These are phyloP conservation scores for Himalopsyche anomala DNA, from an alignment of 2,888 invertebrate genomes.

Conservation along the genomic window DNA sequence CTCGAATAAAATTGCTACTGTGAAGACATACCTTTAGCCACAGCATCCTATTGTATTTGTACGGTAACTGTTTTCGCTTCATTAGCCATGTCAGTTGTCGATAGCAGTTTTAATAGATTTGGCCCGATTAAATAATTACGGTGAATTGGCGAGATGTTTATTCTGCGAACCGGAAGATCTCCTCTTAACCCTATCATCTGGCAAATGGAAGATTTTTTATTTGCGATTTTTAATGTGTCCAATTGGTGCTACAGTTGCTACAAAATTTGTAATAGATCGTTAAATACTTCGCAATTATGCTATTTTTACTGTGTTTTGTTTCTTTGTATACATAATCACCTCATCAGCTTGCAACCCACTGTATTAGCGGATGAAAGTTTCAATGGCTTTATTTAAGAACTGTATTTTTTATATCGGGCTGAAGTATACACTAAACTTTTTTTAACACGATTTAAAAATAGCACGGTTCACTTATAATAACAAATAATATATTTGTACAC, in stretches of 20 bases:
- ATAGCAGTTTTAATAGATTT: constrained; percentile 12
- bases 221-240: too few relatives aligned
- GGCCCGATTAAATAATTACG: constrained; percentile 37
- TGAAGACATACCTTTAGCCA: neutral
- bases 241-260: neutral
- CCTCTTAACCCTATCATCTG: neutral
- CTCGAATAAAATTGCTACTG: too few relatives aligned
- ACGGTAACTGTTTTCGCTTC: constrained; percentile 10
- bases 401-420: too few relatives aligned
- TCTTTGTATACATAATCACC: too few relatives aligned
- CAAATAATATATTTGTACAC: too few relatives aligned
- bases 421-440: too few relatives aligned
- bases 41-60: neutral
- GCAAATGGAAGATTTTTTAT: neutral
- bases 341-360: too few relatives aligned
- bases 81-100: constrained; percentile 1
- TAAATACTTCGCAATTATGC: neutral
- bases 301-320: too few relatives aligned
- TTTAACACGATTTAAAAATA: too few relatives aligned
- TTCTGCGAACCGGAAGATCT: constrained; percentile 14
- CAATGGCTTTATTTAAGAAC: too few relatives aligned
- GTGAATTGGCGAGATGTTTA: constrained; percentile 22
- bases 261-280: neutral
- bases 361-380: too few relatives aligned
- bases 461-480: too few relatives aligned